Conservation (phyloP, 2,797 vertebrate genomes). For the Lophius americanus region DNA sequence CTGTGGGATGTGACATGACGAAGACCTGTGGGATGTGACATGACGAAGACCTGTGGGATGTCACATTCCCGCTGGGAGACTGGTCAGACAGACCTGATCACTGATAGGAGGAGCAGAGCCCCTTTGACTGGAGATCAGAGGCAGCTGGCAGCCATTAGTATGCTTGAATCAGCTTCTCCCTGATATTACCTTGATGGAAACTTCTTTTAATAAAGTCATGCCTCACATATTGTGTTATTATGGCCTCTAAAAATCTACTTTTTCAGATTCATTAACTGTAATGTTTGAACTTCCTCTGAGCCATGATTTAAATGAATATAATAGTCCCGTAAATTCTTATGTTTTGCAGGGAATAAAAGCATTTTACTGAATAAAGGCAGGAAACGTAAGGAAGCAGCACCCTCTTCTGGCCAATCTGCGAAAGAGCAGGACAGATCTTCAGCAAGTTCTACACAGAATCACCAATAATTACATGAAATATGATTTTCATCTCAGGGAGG, state of each 20-base stretch:
- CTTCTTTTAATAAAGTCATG: conserved; percentile 1
- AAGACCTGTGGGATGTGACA: conserved; percentile 34
- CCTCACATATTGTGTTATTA: background rate
- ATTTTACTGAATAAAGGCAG: background rate
- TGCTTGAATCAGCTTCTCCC: conserved; percentile 15
- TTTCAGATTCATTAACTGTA: background rate
- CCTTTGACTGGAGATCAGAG: conserved; percentile 27
- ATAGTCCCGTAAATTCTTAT: background rate
- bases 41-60: conserved; percentile 33
- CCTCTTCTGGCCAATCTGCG: conserved; percentile 52
- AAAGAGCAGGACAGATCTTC: background rate
- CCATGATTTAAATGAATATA: background rate
- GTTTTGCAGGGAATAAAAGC: background rate
- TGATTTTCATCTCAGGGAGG: background rate
- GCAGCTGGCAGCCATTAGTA: conserved; percentile 50
- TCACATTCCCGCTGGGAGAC: conserved; percentile 27
- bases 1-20: conserved; percentile 36
- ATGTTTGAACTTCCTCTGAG: background rate
- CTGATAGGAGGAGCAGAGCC: conserved; percentile 20
- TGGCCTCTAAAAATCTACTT: background rate
- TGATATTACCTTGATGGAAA: conserved; percentile 20
- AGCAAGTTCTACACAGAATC: background rate
- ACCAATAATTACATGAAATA: background rate
- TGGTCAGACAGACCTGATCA: conserved; percentile 27
- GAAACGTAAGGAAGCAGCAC: conserved; percentile 50